A percentile compares a stretch with the other conserved stretches of the same genome.
phyloP scores from a whole-genome alignment of 2,888 invertebrate species.

The Catonia carolina region DNA sequence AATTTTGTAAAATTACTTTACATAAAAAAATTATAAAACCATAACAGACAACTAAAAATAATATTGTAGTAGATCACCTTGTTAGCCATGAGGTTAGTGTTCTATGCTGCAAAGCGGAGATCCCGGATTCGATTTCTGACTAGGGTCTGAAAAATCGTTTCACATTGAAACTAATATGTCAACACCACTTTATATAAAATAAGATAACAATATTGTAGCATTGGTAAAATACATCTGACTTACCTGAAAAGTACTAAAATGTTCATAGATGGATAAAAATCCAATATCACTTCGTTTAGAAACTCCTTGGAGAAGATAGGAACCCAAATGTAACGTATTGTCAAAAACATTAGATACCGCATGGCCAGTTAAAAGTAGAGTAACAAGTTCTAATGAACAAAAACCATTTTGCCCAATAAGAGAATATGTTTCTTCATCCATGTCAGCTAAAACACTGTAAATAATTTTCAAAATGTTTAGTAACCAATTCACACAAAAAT shows the following conservation, averaged over 20 bases:
- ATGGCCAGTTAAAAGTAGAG: conserved; percentile 24
- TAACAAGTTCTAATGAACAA: conserved; percentile 25
- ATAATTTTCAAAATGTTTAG: neutral
- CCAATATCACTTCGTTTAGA: conserved; percentile 25
- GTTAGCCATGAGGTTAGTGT: too few relatives aligned
- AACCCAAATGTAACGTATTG: conserved; percentile 23
- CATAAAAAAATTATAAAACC: too few relatives aligned
- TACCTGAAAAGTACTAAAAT: conserved; percentile 27
- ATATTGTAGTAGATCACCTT: too few relatives aligned
- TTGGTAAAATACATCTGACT: too few relatives aligned
- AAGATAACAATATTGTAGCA: too few relatives aligned
- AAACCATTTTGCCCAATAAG: conserved; percentile 23
- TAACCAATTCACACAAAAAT: neutral
- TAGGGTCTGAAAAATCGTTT: too few relatives aligned
- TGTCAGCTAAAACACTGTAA: conserved; percentile 25
- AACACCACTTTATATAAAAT: too few relatives aligned
- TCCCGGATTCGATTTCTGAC: too few relatives aligned
- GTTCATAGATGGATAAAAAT: conserved; percentile 26
- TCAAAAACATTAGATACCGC: conserved; percentile 30
- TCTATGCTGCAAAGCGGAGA: too few relatives aligned
- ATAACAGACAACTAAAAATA: too few relatives aligned
- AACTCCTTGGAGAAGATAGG: conserved; percentile 23
- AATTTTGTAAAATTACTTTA: too few relatives aligned
- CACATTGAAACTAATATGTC: too few relatives aligned
- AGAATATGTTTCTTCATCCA: conserved; percentile 23